A percentile compares a stretch with the other conserved stretches of the same genome.
phyloP scores from a whole-genome alignment of 1,140 invertebrate genomes.

The Marisa cornuarietis region DNA sequence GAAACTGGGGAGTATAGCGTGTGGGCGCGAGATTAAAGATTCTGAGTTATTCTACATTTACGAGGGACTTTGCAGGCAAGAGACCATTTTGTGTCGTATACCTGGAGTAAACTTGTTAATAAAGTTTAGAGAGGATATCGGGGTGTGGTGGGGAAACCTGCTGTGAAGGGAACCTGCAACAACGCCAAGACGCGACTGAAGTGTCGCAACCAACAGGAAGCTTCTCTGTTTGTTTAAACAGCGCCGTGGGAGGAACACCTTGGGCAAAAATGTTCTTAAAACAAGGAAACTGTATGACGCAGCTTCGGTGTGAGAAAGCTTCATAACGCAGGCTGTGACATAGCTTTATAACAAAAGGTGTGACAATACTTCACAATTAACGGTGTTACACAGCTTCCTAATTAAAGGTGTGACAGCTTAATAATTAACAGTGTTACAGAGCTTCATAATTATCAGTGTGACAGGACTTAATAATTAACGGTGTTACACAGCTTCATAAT shows the following conservation, averaged over 20 bases:
- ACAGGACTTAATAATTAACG: background rate
- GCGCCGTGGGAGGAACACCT: background rate
- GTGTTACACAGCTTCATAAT: background rate
- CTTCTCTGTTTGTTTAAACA: background rate
- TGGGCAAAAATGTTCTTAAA: background rate
- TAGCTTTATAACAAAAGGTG: background rate
- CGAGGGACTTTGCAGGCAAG: background rate
- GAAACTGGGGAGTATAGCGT: slow-evolving; percentile 8
- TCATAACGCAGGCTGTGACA: background rate
- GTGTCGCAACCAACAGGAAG: no score
- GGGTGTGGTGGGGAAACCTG: background rate
- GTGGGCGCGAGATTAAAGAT: slow-evolving; percentile 10
- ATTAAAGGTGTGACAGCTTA: no score
- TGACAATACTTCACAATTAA: background rate
- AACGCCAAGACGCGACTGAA: no score
- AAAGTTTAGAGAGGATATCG: background rate
- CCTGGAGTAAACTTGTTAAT: no score
- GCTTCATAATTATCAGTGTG: background rate
- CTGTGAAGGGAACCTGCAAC: no score
- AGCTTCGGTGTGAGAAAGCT: no score
- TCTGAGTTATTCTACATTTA: background rate
- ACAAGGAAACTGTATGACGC: background rate
- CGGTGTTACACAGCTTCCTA: background rate
- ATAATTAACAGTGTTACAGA: background rate
- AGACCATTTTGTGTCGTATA: no score